These are phyloP conservation scores for Zaprionus lachaisei DNA, from an alignment of 1,140 invertebrate genomes.

Conservation along the genomic window DNA sequence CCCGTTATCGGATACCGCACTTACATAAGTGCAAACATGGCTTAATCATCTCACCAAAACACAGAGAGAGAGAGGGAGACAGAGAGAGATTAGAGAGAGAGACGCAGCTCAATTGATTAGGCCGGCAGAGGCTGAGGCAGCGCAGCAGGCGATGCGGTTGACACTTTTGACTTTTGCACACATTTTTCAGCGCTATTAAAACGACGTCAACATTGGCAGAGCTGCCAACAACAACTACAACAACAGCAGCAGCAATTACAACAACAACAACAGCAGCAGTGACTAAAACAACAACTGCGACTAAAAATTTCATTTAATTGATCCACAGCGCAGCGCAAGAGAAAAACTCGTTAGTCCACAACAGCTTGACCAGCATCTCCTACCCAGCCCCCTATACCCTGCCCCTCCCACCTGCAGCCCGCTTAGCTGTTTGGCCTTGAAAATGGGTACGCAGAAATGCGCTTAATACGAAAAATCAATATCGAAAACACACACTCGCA, in stretches of 20 bases:
- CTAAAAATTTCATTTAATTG: conserved; percentile 64
- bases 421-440: conserved; percentile 61
- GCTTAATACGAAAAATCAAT: conserved; percentile 82
- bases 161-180: conserved; percentile 71
- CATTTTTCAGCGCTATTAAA: conserved; percentile 55
- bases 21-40: conserved; percentile 80
- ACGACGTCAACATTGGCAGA: conserved; percentile 17
- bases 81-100: conserved; percentile 29
- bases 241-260: conserved; percentile 26
- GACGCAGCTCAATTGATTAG: conserved; percentile 69
- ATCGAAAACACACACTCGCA: conserved; percentile 62
- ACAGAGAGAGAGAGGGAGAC: conserved; percentile 45
- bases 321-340: conserved; percentile 35
- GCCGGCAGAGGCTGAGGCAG: conserved; percentile 10
- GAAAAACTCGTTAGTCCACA: conserved; percentile 63
- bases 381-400: conserved; percentile 4
- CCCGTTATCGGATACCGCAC: conserved; percentile 64
- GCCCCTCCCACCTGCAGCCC: conserved; percentile 3
- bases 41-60: conserved; percentile 70
- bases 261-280: conserved; percentile 18
- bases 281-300: conserved; percentile 26
- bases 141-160: conserved; percentile 47
- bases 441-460: conserved; percentile 78
- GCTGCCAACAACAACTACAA: conserved; percentile 15
- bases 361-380: conserved; percentile 50